Conservation (phyloP, 2,113 vertebrate species). For the Uria lomvia region DNA sequence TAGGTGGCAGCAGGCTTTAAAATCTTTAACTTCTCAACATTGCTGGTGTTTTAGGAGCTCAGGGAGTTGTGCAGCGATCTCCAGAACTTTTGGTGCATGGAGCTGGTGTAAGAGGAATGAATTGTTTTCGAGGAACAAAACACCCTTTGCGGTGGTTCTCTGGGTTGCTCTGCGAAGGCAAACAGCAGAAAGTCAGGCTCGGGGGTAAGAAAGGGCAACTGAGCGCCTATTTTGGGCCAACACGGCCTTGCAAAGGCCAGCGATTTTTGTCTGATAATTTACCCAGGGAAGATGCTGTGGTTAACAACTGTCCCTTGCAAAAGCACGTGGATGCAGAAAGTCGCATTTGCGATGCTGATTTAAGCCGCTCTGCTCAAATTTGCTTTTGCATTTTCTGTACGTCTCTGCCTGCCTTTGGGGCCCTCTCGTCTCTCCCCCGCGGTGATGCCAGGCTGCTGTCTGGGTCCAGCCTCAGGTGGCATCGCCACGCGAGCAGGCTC, state of each 20-base stretch:
- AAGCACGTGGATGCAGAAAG: not conserved
- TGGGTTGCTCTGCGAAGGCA: not conserved
- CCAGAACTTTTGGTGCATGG: not conserved
- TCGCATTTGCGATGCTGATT: not conserved
- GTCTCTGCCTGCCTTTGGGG: not conserved
- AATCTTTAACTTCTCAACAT: not conserved
- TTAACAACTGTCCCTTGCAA: not conserved
- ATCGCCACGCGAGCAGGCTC: not conserved
- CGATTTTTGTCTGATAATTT: not conserved
- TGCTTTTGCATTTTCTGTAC: not conserved
- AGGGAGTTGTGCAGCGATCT: not conserved
- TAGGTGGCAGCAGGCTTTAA: conserved; percentile 66
- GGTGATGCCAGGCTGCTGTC: not conserved
- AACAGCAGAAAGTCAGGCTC: not conserved
- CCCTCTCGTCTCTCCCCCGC: rapidly evolving
- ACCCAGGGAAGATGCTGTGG: not conserved
- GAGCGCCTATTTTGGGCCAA: not conserved
- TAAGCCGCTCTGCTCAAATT: not conserved
- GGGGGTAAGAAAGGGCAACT: not conserved
- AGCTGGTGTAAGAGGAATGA: not conserved
- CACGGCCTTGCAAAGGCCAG: not conserved
- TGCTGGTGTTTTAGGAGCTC: not conserved
- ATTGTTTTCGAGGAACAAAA: not conserved
- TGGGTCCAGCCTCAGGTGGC: not conserved
- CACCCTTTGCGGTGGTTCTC: not conserved